Conservation (phyloP, 2,113 vertebrate species). For the Phaetusa simplex region DNA sequence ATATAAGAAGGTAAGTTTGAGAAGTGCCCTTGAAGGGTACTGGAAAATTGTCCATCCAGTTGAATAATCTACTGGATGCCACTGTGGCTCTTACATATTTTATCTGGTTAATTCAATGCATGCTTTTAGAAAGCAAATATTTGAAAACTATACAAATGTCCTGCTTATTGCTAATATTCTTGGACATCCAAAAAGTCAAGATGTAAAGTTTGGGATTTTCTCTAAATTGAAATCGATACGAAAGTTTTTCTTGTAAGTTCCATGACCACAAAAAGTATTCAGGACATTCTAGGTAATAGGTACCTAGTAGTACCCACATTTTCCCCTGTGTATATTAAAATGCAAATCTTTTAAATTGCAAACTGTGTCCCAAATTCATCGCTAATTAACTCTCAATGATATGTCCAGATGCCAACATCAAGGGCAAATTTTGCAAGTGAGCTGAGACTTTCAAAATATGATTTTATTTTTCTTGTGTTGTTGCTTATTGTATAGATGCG, state of each 20-base stretch:
- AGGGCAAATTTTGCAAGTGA: background rate
- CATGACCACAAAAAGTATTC: background rate
- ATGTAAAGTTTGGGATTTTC: background rate
- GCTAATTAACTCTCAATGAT: background rate
- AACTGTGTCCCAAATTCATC: background rate
- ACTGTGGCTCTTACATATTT: background rate
- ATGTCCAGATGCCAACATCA: background rate
- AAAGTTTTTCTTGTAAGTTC: background rate
- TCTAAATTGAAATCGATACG: background rate
- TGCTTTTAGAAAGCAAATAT: background rate
- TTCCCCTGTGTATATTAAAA: background rate
- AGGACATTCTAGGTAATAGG: background rate
- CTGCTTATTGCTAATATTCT: background rate
- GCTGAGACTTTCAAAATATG: background rate
- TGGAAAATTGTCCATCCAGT: background rate
- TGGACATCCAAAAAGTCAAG: background rate
- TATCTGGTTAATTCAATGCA: background rate
- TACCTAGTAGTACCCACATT: background rate
- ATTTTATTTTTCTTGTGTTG: background rate
- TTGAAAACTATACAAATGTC: background rate
- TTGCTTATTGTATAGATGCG: background rate
- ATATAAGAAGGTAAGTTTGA: background rate
- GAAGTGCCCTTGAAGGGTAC: background rate
- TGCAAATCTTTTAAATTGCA: background rate
- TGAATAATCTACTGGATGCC: background rate